These are phyloP conservation scores for Poecilia gillii DNA, from an alignment of 2,797 vertebrate genomes.

Conservation along the genomic window DNA sequence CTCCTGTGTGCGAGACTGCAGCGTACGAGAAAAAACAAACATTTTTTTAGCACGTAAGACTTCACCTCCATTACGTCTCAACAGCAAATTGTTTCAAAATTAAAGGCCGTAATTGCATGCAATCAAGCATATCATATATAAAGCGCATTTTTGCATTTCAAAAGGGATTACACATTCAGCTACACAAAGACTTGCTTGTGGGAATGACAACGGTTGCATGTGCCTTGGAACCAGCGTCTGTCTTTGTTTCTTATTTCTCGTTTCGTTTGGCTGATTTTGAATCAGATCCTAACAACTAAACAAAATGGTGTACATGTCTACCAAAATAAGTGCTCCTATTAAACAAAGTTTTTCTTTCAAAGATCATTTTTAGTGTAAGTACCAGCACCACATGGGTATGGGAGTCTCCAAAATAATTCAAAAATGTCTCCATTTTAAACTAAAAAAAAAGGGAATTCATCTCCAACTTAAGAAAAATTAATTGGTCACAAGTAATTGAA, in stretches of 20 bases:
- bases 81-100: slow-evolving; percentile 68
- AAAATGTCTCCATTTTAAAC: neutral
- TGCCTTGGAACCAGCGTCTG: slow-evolving; percentile 61
- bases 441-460: no score
- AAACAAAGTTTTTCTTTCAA: neutral
- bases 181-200: slow-evolving; percentile 64
- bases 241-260: slow-evolving; percentile 51
- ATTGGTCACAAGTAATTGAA: no score
- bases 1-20: slow-evolving; percentile 52
- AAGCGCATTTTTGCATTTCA: slow-evolving; percentile 77
- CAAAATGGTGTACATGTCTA: slow-evolving; percentile 3
- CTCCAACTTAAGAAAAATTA: no score
- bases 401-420: neutral
- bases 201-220: slow-evolving; percentile 68
- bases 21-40: slow-evolving; percentile 12
- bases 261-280: slow-evolving; percentile 46
- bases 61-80: slow-evolving; percentile 59
- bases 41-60: slow-evolving; percentile 44
- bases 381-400: no score
- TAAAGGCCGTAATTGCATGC: slow-evolving; percentile 73
- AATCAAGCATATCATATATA: slow-evolving; percentile 74
- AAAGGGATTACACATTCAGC: slow-evolving; percentile 72
- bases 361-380: neutral
- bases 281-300: slow-evolving; percentile 46
- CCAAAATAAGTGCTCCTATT: neutral